These are phyloP conservation scores for Halictus quadricinctus DNA, from an alignment of 2,888 invertebrate genomes.

Conservation along the genomic window DNA sequence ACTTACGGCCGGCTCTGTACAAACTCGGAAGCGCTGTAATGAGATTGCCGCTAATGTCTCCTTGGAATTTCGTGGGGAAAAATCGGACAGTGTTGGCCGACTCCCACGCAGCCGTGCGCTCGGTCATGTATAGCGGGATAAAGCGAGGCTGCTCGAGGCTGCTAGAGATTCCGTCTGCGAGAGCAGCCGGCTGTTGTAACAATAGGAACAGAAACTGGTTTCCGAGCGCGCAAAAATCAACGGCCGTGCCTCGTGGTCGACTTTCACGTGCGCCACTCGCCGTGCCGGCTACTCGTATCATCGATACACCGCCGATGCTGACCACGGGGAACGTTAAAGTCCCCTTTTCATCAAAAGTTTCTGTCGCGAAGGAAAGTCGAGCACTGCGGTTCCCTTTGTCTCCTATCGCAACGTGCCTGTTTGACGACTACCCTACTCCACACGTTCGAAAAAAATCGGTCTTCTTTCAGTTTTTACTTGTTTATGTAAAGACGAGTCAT, in stretches of 20 bases:
- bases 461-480: neutral
- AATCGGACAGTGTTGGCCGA: conserved; percentile 22
- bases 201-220: conserved; percentile 68
- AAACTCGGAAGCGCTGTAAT: neutral
- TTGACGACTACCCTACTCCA: neutral
- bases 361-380: conserved; percentile 17
- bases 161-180: conserved; percentile 47
- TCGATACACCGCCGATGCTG: conserved; percentile 48
- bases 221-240: conserved; percentile 55
- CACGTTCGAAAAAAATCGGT: neutral
- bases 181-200: conserved; percentile 47
- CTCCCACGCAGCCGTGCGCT: conserved; percentile 25
- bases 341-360: conserved; percentile 33
- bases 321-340: conserved; percentile 50
- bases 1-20: neutral
- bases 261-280: conserved; percentile 63
- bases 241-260: conserved; percentile 60
- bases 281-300: conserved; percentile 46
- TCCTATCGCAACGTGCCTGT: neutral
- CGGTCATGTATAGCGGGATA: conserved; percentile 17
- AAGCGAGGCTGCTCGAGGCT: conserved; percentile 33
- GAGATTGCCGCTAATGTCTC: conserved; percentile 10
- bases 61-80: conserved; percentile 20
- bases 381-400: conserved; percentile 10
- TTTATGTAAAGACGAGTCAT: neutral